Evolutionary conservation across 2,888 invertebrate species (phyloP), one percentile per base, ranked within the genome.

Genomic region (Carpatolechia fugitivella): DNA sequence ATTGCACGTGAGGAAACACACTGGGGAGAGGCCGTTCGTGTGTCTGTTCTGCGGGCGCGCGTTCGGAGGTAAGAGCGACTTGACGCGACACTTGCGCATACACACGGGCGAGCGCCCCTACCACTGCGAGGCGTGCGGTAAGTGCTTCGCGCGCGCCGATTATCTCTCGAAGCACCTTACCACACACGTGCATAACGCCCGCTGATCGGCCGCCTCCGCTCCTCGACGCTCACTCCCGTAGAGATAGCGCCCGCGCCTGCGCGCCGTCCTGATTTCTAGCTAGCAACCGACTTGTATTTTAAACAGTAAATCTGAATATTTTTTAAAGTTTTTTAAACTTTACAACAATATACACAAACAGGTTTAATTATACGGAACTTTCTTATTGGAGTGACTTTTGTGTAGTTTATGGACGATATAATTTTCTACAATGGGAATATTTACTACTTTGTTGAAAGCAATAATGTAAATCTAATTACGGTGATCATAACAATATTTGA

Each of bases 121-220:
- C 83, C 96, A 96, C 80, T 97, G 97, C 88, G 96, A 97, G 82
- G 96, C 96, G 80, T 97, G 97, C 83, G 97, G 96, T 63, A 97
- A 97, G 84, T 96, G 96, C 80, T 97, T 97, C 84, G 97, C 97
- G 24, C 92, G 97, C 52, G 97, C 97, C 54, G 97, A 97, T 80
- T 97, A 97, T 76, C 92, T 97, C 56, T 96, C 96, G 71, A 97
- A 97, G 84, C 97, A 97, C 85, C 92, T 97, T 66, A 97, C 97
- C 61, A 97, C 97, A 31, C 97, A 97, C 89, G 96, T 96, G 69
- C 96, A 96, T 85, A 93, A 93, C 76, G 91, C 93, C 60, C 93
- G 94, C 74, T 94, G 80, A 85, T 51, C 66, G 24, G 5, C 29
- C 24, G 4, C 18, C 18, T 5, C 24, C 29, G 5, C 40, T 10